phyloP scores from a whole-genome alignment of 2,888 invertebrate genomes.

The Hypercompe scribonia region DNA sequence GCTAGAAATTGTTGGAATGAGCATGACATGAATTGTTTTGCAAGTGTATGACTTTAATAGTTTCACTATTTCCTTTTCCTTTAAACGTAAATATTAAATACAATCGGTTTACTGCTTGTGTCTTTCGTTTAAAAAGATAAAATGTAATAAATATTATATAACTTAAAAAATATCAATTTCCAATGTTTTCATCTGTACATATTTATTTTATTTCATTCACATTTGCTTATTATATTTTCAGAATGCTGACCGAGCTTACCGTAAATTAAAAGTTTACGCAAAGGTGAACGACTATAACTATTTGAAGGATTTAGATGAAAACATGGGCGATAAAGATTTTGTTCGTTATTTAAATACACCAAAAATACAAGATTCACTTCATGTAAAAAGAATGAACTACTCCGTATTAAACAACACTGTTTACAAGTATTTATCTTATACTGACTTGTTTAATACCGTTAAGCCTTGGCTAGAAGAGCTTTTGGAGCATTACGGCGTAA shows the following conservation, averaged over 20 bases:
- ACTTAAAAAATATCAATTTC: too few species aligned
- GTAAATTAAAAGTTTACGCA: background rate
- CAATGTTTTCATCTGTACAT: background rate
- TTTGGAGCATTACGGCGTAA: constrained; percentile 42
- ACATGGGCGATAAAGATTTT: background rate
- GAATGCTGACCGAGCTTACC: background rate
- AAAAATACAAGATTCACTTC: constrained; percentile 33
- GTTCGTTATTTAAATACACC: constrained; percentile 26
- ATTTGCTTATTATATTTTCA: background rate
- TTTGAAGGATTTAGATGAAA: background rate
- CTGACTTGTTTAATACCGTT: background rate
- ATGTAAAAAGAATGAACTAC: constrained; percentile 28
- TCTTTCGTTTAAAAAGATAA: background rate
- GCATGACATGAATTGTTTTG: constrained; percentile 2
- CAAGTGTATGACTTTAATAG: background rate
- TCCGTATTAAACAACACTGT: rapidly evolving
- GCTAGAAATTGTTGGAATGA: constrained; percentile 31
- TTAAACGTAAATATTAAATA: background rate
- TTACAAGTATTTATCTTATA: rapidly evolving
- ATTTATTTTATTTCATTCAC: background rate
- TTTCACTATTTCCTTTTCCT: background rate
- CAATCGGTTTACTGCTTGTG: too few species aligned
- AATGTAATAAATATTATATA: background rate
- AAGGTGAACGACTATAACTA: constrained; percentile 4
- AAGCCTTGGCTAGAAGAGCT: constrained; percentile 45